phyloP scores from a whole-genome alignment of 2,888 invertebrate species.

The Cataglyphis cursor region DNA sequence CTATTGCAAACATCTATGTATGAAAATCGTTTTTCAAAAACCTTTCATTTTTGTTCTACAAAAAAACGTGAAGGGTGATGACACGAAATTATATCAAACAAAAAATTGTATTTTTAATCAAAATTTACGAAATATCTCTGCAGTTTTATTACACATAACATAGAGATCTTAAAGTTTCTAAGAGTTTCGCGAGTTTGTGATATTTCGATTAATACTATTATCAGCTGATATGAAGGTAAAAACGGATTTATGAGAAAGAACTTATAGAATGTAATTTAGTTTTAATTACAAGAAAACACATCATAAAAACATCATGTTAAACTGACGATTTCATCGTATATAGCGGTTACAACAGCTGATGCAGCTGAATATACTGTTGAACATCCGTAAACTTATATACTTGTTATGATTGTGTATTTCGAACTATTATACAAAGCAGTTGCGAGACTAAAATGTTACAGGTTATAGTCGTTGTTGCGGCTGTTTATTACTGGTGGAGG shows the following conservation, averaged over 20 bases:
- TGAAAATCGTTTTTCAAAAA: neutral
- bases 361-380: slow-evolving; percentile 57
- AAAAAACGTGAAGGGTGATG: neutral
- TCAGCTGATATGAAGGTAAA: neutral
- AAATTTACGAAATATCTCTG: neutral
- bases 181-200: neutral
- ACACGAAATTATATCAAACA: neutral
- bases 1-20: neutral
- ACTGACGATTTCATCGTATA: slow-evolving; percentile 33
- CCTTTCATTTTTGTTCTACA: neutral
- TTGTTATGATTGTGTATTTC: slow-evolving; percentile 71
- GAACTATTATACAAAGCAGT: slow-evolving; percentile 82
- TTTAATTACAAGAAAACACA: slow-evolving; percentile 44
- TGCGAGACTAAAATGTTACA: slow-evolving; percentile 74
- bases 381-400: slow-evolving; percentile 61
- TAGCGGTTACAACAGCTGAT: slow-evolving; percentile 51
- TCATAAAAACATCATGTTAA: neutral
- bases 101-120: neutral
- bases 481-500: slow-evolving; percentile 44
- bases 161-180: neutral
- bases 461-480: slow-evolving; percentile 78
- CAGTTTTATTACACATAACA: slow-evolving; percentile 11
- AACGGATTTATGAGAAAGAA: neutral
- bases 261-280: slow-evolving; percentile 13
- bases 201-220: slow-evolving; percentile 11